phyloP scores from a whole-genome alignment of 2,113 vertebrate genomes.

The Marmota monax region DNA sequence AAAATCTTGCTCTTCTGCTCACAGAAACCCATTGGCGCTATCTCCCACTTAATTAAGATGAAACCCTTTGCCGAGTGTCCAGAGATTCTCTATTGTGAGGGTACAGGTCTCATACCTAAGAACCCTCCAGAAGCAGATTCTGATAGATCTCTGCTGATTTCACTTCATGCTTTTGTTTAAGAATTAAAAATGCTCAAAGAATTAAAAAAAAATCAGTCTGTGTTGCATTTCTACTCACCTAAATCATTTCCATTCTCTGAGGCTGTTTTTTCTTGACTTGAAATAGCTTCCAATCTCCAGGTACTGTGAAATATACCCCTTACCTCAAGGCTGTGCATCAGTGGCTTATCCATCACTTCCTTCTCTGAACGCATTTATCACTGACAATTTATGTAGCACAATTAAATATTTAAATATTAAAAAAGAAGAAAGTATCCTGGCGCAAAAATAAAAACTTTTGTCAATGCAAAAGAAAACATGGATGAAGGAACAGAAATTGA shows the following conservation, averaged over 20 bases:
- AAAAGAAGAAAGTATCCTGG: background rate
- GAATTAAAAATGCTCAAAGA: background rate
- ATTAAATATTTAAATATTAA: conserved; percentile 23
- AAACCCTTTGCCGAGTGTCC: background rate
- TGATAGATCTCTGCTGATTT: background rate
- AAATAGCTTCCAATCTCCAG: background rate
- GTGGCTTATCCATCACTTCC: background rate
- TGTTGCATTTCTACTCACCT: background rate
- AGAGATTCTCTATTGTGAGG: background rate
- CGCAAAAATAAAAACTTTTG: background rate
- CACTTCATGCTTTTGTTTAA: background rate
- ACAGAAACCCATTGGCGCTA: background rate
- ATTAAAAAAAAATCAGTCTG: background rate
- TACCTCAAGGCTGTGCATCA: background rate
- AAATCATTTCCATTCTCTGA: background rate
- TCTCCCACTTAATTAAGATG: background rate
- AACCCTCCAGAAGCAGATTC: background rate
- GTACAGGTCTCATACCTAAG: background rate
- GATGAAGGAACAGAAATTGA: conserved; percentile 18
- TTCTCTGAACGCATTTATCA: background rate
- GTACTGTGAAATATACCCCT: background rate
- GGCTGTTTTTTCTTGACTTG: background rate
- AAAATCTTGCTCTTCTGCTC: background rate
- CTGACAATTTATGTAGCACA: background rate
- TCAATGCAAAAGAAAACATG: background rate